Conservation (phyloP, 2,113 vertebrate genomes). For the Balaeniceps rex region DNA sequence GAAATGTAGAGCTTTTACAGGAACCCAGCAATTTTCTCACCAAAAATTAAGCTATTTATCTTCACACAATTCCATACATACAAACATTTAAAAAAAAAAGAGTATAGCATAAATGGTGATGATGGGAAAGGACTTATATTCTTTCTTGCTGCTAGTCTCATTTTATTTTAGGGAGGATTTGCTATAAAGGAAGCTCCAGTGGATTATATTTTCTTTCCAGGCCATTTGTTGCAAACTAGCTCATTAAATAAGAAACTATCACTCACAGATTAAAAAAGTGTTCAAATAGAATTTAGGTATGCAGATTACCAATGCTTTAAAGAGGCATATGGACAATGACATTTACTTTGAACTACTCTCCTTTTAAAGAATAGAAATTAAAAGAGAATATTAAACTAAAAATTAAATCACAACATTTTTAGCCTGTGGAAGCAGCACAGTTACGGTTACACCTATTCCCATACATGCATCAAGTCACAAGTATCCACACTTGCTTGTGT, state of each 20-base stretch:
- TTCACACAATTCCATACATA: neutral
- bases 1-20: neutral
- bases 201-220: neutral
- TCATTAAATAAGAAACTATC: neutral
- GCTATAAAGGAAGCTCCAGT: neutral
- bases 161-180: neutral
- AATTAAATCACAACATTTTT: neutral
- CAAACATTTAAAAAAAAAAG: neutral
- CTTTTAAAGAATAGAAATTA: neutral
- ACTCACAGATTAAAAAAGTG: neutral
- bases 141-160: neutral
- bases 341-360: neutral
- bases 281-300: neutral
- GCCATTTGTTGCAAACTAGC: neutral
- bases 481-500: rapidly evolving
- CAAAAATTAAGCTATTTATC: neutral
- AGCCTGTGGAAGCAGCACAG: neutral
- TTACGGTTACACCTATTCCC: neutral
- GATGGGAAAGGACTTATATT: neutral
- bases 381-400: neutral
- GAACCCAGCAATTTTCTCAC: neutral
- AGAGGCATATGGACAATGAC: neutral
- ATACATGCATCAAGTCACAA: neutral
- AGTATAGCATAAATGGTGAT: neutral
- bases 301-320: neutral